Conservation (phyloP, 2,113 vertebrate species). For the Urocitellus parryii region DNA sequence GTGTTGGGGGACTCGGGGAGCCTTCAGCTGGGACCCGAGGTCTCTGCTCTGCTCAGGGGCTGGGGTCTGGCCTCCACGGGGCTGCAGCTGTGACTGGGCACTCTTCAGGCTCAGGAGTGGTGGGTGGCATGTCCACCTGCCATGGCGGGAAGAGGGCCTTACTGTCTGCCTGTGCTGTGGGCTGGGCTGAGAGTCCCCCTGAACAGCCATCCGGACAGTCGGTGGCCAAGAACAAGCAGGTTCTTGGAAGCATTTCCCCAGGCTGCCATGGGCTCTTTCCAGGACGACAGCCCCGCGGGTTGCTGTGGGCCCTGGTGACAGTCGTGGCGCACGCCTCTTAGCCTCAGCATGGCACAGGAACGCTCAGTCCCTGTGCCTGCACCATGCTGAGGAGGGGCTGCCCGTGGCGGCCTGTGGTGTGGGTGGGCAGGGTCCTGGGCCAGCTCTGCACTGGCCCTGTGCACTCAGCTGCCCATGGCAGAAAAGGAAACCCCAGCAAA, state of each 20-base stretch:
- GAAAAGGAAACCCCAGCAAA: neutral
- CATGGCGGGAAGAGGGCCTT: neutral
- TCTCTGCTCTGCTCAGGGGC: neutral
- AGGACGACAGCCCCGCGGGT: neutral
- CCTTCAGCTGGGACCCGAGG: neutral
- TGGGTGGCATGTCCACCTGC: accelerated
- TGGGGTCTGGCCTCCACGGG: no score
- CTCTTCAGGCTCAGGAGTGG: neutral
- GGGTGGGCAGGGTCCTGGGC: neutral
- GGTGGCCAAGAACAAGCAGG: accelerated
- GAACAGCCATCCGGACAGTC: neutral
- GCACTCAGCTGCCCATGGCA: neutral
- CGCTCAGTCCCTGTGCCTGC: no score
- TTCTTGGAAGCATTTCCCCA: neutral
- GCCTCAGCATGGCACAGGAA: neutral
- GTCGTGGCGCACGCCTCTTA: neutral
- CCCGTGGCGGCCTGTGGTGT: neutral
- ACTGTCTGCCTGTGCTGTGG: neutral
- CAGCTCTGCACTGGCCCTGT: neutral
- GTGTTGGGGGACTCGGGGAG: neutral
- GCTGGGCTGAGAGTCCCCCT: neutral
- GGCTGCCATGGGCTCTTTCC: neutral
- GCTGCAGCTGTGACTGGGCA: neutral
- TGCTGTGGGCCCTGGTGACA: neutral
- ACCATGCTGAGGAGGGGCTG: neutral